A percentile compares a stretch with the other conserved stretches of the same genome.
These are phyloP conservation scores for Tricholauxania praeusta DNA, from an alignment of 2,888 invertebrate genomes.

Conservation along the genomic window DNA sequence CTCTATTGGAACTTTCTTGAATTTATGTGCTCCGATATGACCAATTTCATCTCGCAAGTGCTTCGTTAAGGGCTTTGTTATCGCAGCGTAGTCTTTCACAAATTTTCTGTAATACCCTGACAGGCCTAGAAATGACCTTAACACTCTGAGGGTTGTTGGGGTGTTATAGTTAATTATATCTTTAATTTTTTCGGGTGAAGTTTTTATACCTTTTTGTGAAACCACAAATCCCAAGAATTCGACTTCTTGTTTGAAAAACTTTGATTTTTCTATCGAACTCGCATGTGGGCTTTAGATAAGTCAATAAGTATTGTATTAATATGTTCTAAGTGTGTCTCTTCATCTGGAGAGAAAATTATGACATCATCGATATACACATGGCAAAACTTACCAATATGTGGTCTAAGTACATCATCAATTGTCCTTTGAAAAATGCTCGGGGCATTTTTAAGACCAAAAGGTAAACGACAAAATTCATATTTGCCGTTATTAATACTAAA, in stretches of 20 bases:
- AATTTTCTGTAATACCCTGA: conserved; percentile 41
- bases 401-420: conserved; percentile 34
- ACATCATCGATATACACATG: conserved; percentile 37
- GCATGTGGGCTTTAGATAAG: conserved; percentile 23
- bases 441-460: background rate
- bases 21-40: conserved; percentile 29
- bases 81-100: conserved; percentile 40
- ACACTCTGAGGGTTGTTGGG: conserved; percentile 29
- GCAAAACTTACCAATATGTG: conserved; percentile 34
- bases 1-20: conserved; percentile 37
- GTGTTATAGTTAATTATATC: conserved; percentile 37
- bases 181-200: conserved; percentile 36
- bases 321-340: conserved; percentile 28
- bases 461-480: background rate
- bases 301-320: conserved; percentile 11
- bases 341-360: conserved; percentile 29
- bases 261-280: too few species aligned
- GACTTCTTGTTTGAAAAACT: too few species aligned
- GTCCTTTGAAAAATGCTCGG: conserved; percentile 31
- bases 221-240: conserved; percentile 40
- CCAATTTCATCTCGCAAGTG: conserved; percentile 37
- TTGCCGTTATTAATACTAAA: background rate
- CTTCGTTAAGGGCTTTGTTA: conserved; percentile 40
- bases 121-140: conserved; percentile 36
- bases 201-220: conserved; percentile 37